Conservation (phyloP, 2,113 vertebrate genomes). For the Xiphophorus couchianus region DNA sequence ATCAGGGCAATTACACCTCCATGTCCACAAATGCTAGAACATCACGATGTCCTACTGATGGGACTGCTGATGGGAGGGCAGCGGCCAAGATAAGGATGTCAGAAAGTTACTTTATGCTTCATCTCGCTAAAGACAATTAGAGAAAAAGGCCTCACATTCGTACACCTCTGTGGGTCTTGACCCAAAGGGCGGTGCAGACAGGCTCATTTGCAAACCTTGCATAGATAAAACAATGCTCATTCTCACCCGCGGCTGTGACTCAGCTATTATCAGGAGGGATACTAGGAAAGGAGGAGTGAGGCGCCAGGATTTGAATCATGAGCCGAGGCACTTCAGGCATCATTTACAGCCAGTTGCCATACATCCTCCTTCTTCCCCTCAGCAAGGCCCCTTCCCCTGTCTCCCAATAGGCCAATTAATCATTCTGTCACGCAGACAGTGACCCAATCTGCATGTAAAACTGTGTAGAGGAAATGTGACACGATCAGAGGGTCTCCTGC, state of each 20-base stretch:
- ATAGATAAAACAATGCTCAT: conserved; percentile 67
- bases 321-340: conserved; percentile 48
- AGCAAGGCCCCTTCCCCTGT: conserved; percentile 46
- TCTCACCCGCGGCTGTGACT: conserved; percentile 73
- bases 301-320: conserved; percentile 49
- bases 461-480: conserved; percentile 42
- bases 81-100: conserved; percentile 55
- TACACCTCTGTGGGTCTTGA: conserved; percentile 42
- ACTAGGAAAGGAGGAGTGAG: conserved; percentile 54
- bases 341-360: conserved; percentile 71
- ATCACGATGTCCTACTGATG: conserved; percentile 48
- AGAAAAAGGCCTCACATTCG: conserved; percentile 38
- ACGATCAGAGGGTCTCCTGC: conserved; percentile 51
- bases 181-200: conserved; percentile 41
- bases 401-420: conserved; percentile 74
- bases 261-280: conserved; percentile 66
- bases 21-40: conserved; percentile 37
- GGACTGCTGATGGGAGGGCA: conserved; percentile 38
- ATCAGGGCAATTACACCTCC: conserved; percentile 22
- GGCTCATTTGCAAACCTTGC: conserved; percentile 59
- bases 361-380: conserved; percentile 55
- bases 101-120: conserved; percentile 36
- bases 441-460: conserved; percentile 73
- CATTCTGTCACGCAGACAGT: conserved; percentile 69
- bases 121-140: conserved; percentile 42